Evolutionary conservation across 2,113 vertebrate genomes (phyloP).

Genomic region (Pygathrix nemaeus): DNA sequence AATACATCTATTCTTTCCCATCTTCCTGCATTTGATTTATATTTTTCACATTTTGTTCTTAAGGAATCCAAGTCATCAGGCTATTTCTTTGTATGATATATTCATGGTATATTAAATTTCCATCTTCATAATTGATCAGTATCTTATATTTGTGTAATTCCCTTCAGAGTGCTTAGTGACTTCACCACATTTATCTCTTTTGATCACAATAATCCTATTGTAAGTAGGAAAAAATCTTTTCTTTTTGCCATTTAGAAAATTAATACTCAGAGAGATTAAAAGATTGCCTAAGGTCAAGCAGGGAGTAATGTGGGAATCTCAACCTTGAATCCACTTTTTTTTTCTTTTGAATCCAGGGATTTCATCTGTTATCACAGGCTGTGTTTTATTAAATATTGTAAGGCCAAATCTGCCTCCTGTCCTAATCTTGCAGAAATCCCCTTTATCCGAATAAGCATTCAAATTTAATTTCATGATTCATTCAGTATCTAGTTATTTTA

Average conservation of each 20-base stretch:
- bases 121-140: constrained; percentile 42
- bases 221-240: constrained; percentile 42
- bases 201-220: constrained; percentile 26
- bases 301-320: background rate
- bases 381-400: constrained; percentile 45
- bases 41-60: background rate
- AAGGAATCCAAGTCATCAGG: background rate
- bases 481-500: constrained; percentile 50
- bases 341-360: constrained; percentile 15
- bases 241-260: constrained; percentile 48
- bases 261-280: constrained; percentile 54
- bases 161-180: background rate
- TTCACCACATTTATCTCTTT: background rate
- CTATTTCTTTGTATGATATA: constrained; percentile 14
- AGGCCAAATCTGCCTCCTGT: constrained; percentile 29
- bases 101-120: constrained; percentile 47
- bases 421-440: constrained; percentile 46
- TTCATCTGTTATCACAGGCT: constrained; percentile 7
- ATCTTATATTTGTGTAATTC: constrained; percentile 21
- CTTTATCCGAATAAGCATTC: constrained; percentile 55
- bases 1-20: background rate
- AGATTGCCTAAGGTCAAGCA: constrained; percentile 21
- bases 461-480: constrained; percentile 58
- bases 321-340: constrained; percentile 29
- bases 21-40: background rate